Percentiles rank a stretch among this genome's conserved stretches.
Conservation (phyloP, 2,888 invertebrate genomes). For the Sinohyriopsis cumingii region DNA sequence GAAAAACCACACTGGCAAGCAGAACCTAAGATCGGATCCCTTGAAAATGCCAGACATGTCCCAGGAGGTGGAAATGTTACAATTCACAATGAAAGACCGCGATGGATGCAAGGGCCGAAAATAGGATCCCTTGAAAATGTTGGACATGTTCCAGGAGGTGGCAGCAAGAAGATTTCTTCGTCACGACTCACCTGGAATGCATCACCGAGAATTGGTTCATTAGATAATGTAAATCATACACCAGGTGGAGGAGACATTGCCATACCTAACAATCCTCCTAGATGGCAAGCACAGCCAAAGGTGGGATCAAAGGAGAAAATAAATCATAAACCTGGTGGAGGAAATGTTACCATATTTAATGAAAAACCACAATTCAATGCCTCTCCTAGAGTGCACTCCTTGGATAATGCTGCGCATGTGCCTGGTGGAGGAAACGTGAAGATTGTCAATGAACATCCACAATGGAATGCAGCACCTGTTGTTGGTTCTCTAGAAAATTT, state of each 20-base stretch:
- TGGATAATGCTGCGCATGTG: slow-evolving; percentile 49
- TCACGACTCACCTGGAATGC: slow-evolving; percentile 46
- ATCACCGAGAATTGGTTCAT: slow-evolving; percentile 55
- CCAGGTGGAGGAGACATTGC: slow-evolving; percentile 46
- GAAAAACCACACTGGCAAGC: slow-evolving; percentile 31
- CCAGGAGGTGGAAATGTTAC: slow-evolving; percentile 41
- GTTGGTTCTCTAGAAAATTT: slow-evolving; percentile 74
- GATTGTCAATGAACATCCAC: slow-evolving; percentile 25
- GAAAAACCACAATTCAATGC: slow-evolving; percentile 49
- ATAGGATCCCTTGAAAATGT: slow-evolving; percentile 80
- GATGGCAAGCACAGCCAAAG: slow-evolving; percentile 36
- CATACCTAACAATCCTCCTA: slow-evolving; percentile 25
- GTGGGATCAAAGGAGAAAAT: slow-evolving; percentile 53
- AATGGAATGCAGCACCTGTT: slow-evolving; percentile 36
- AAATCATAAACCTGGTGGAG: slow-evolving; percentile 42
- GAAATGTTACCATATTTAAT: slow-evolving; percentile 38
- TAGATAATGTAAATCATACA: slow-evolving; percentile 50
- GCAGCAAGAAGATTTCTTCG: slow-evolving; percentile 31
- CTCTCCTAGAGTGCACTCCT: slow-evolving; percentile 48
- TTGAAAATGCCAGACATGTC: slow-evolving; percentile 45
- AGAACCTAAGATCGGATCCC: slow-evolving; percentile 47
- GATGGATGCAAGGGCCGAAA: slow-evolving; percentile 83
- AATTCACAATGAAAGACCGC: slow-evolving; percentile 39
- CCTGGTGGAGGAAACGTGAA: slow-evolving; percentile 49
- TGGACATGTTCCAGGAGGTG: slow-evolving; percentile 31